Evolutionary conservation across 2,113 vertebrate species (phyloP), one percentile per base, ranked within the genome.

Genomic region (Helogale parvula): DNA sequence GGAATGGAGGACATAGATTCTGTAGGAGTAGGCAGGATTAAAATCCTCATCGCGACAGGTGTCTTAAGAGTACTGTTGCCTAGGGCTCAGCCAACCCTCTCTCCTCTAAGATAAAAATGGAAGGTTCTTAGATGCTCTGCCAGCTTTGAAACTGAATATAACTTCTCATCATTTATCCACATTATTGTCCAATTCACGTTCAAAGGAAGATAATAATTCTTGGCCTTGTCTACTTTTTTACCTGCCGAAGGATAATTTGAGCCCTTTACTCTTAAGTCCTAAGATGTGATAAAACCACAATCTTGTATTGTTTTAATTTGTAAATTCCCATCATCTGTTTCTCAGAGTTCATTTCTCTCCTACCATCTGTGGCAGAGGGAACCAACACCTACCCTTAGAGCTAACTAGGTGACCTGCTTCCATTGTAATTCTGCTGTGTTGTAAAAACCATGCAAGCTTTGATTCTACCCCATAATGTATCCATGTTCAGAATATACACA

Each of bases 71-170:
- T 15, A 52, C 17, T 65, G 21, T 54, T 84, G 87, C 80, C 92
- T 52, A 72, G 65, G 50, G 92, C 87, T 93, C 92, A 95, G 89
- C 33, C 83, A 85, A 76, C 54, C 16, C 69, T 94, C 65, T 96
- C 54, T 84, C 57, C 69, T 93, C 65, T 38, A 93, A 85, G 60
- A 68, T 54, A 72, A 97, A 82, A 87, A 45, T 60, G 33, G 45
- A 88, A 95, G 29, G 16, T 71, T 89, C 80, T 96, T 85, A 95
- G 76, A 41, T 91, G 50, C 38, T 82, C 83, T 95, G 57, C 83
- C 92, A 97, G 21, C 65, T 74, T 47, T 90, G 54, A 74, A 96
- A 41, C 50, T 84, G n/a, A 81, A 69, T 35, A 16, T 57, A 85
- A 88, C 47, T 27, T 57, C 14, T 84, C 95, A 77, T 92, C 90